Conservation (phyloP, 2,888 invertebrate species). For the Diarsia brunnea region DNA sequence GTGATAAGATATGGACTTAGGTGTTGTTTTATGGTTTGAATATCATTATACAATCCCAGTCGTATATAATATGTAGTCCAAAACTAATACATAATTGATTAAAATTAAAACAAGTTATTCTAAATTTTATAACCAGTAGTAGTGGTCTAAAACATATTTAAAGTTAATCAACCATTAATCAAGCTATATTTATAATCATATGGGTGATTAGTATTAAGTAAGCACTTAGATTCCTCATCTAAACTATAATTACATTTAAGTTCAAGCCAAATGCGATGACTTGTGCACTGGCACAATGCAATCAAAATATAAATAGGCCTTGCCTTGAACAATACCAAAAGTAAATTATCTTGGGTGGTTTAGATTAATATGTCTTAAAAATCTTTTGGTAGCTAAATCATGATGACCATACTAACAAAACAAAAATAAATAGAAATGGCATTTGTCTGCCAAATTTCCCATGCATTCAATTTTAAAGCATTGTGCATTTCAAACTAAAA, state of each 20-base stretch:
- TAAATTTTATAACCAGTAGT: not conserved
- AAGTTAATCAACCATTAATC: constrained; percentile 33
- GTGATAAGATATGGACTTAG: not conserved
- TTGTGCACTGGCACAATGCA: constrained; percentile 5
- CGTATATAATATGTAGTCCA: not conserved
- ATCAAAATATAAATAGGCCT: constrained; percentile 8
- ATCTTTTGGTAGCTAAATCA: not conserved
- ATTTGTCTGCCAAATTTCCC: not conserved
- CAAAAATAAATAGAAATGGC: too few species aligned
- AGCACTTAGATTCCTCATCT: constrained; percentile 14
- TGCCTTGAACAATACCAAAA: not conserved
- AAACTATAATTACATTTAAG: not conserved
- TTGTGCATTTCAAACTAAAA: not conserved
- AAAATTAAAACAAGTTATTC: not conserved
- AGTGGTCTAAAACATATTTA: constrained; percentile 13
- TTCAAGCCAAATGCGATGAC: not conserved
- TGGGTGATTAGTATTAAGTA: constrained; percentile 27
- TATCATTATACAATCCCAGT: not conserved
- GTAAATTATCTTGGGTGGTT: not conserved
- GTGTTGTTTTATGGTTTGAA: not conserved
- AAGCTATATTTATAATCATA: constrained; percentile 26
- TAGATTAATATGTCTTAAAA: too few species aligned
- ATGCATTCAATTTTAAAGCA: not conserved
- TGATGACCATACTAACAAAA: too few species aligned
- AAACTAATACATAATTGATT: not conserved